Percentiles rank a stretch among this genome's conserved stretches.
Evolutionary conservation across 2,113 vertebrate genomes (phyloP).

Genomic region (Saguinus midas): DNA sequence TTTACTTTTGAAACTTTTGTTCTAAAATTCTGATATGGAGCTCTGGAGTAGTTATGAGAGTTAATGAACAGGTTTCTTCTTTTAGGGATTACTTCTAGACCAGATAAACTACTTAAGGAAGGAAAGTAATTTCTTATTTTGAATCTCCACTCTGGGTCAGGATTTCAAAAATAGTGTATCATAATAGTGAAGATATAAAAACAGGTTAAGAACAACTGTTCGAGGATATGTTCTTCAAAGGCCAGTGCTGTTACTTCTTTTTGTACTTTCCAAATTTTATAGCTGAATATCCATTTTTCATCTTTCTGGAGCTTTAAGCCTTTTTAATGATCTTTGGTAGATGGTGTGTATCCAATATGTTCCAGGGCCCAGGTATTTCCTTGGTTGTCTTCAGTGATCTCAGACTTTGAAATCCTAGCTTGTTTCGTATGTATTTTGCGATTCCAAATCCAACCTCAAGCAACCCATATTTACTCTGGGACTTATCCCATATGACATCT

Average conservation of each 20-base stretch:
- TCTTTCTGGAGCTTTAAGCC: slow-evolving; percentile 22
- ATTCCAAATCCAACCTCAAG: not conserved
- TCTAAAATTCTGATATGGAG: slow-evolving; percentile 25
- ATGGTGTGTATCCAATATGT: not conserved
- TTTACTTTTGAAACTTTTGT: slow-evolving; percentile 28
- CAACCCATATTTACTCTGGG: not conserved
- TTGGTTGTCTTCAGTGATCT: not conserved
- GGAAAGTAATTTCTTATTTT: slow-evolving; percentile 24
- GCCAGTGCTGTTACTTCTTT: not conserved
- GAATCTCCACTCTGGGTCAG: not conserved
- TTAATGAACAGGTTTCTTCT: not conserved
- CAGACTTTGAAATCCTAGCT: not conserved
- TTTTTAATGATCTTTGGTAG: not conserved
- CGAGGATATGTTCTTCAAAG: not conserved
- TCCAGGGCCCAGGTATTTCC: not conserved
- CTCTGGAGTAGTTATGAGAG: not conserved
- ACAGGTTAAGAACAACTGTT: not conserved
- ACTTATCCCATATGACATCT: not conserved
- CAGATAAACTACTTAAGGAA: slow-evolving; percentile 39
- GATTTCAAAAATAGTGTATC: not conserved
- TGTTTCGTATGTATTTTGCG: not conserved
- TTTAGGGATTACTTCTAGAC: slow-evolving; percentile 1
- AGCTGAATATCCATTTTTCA: not conserved
- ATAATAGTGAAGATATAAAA: not conserved
- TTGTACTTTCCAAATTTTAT: slow-evolving; percentile 30